Percentiles rank a stretch among this genome's conserved stretches.
Evolutionary conservation across 2,797 vertebrate genomes (phyloP).

Genomic region (Pseudocheirus occidentalis): DNA sequence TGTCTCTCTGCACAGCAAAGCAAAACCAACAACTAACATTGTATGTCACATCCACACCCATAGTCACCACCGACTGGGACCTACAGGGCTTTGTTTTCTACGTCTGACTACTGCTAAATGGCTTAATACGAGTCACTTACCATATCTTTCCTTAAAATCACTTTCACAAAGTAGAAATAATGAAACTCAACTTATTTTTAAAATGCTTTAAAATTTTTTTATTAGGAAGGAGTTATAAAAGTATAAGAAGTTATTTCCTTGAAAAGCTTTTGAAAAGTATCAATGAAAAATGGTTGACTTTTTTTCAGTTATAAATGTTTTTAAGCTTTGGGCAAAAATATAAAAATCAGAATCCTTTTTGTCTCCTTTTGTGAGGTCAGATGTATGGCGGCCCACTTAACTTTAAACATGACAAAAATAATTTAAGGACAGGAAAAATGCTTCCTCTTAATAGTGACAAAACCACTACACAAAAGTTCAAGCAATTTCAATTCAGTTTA

Average conservation of each 20-base stretch:
- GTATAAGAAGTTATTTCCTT: not conserved
- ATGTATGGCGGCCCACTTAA: not conserved
- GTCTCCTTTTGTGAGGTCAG: not conserved
- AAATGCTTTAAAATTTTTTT: not conserved
- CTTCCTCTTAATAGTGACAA: not conserved
- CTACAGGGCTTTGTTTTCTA: not conserved
- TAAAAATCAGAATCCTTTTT: not conserved
- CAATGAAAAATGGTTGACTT: conserved; percentile 59
- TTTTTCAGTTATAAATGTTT: conserved; percentile 33
- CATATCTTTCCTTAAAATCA: rapidly evolving
- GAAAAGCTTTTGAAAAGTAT: conserved; percentile 33
- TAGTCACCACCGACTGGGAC: not conserved
- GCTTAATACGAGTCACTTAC: not conserved
- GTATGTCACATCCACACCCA: not conserved
- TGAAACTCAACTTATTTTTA: not conserved
- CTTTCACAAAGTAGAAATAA: not conserved
- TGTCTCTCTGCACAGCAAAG: not conserved
- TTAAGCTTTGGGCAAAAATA: conserved; percentile 44
- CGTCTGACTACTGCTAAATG: not conserved
- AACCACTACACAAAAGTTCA: conserved; percentile 11
- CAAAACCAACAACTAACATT: not conserved
- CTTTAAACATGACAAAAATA: not conserved
- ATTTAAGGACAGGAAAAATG: not conserved
- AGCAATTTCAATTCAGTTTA: conserved; percentile 29
- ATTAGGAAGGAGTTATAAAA: not conserved